Evolutionary conservation across 2,113 vertebrate species (phyloP).

Genomic region (Phaetusa simplex): DNA sequence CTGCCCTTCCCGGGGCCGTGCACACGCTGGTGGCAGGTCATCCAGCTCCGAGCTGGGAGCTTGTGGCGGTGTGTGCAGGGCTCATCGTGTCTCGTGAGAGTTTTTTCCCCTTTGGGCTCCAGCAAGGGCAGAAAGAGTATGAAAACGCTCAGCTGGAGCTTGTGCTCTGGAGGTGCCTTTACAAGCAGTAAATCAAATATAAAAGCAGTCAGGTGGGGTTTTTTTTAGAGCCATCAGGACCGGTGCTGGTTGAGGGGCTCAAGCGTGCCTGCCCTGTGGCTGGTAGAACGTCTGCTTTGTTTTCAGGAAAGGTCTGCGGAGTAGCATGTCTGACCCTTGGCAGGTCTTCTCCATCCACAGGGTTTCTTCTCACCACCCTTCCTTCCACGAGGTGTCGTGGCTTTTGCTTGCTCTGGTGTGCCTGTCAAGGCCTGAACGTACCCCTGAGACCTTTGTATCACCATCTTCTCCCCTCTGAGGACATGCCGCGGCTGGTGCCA

Average conservation of each 20-base stretch:
- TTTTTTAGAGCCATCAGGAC: background rate
- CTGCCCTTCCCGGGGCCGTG: accelerated
- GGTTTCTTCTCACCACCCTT: background rate
- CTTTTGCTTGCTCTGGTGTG: background rate
- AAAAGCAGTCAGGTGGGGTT: background rate
- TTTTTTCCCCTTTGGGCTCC: background rate
- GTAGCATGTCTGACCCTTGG: background rate
- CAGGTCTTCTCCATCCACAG: background rate
- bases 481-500: accelerated
- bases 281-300: background rate
- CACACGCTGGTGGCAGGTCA: background rate
- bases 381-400: background rate
- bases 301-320: background rate
- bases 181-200: background rate
- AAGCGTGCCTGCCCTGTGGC: no score
- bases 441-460: background rate
- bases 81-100: background rate
- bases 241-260: background rate
- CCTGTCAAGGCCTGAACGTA: background rate
- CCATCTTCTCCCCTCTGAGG: background rate
- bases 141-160: background rate
- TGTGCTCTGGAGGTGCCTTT: background rate
- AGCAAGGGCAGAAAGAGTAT: accelerated
- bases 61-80: background rate
- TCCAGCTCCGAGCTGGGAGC: background rate